A percentile compares a stretch with the other conserved stretches of the same genome.
phyloP scores from a whole-genome alignment of 1,140 invertebrate genomes.

The Drosophila triauraria region DNA sequence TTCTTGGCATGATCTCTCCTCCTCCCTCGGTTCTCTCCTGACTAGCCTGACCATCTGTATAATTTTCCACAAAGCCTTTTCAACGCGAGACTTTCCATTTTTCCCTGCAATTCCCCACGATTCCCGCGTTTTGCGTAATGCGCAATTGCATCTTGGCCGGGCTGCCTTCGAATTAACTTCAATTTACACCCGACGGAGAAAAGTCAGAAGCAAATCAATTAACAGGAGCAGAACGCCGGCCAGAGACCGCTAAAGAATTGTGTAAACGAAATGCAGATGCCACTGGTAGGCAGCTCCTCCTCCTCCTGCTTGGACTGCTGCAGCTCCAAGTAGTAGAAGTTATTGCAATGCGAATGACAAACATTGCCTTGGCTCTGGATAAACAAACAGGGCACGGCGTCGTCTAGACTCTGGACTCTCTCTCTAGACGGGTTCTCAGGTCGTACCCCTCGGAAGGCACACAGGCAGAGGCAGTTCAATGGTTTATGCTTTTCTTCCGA shows the following conservation, averaged over 20 bases:
- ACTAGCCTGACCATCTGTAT: conserved; percentile 31
- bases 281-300: not conserved
- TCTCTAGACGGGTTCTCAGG: conserved; percentile 18
- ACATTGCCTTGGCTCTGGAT: conserved; percentile 61
- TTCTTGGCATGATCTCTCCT: conserved; percentile 5
- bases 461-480: conserved; percentile 8
- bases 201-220: conserved; percentile 65
- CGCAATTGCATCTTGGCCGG: conserved; percentile 49
- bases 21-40: not conserved
- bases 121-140: conserved; percentile 55
- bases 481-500: conserved; percentile 40
- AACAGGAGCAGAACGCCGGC: conserved; percentile 45
- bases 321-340: conserved; percentile 60
- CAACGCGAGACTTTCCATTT: conserved; percentile 53
- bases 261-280: conserved; percentile 77
- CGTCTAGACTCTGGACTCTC: conserved; percentile 39
- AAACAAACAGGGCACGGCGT: conserved; percentile 62
- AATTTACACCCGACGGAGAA: conserved; percentile 62
- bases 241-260: conserved; percentile 64
- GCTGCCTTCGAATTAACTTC: conserved; percentile 70
- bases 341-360: conserved; percentile 81
- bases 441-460: conserved; percentile 3
- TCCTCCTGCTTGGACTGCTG: not conserved
- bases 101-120: not conserved
- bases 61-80: conserved; percentile 28